Evolutionary conservation across 2,888 invertebrate genomes (phyloP), one percentile per base, ranked within the genome.

Genomic region (Miltochrista miniata): DNA sequence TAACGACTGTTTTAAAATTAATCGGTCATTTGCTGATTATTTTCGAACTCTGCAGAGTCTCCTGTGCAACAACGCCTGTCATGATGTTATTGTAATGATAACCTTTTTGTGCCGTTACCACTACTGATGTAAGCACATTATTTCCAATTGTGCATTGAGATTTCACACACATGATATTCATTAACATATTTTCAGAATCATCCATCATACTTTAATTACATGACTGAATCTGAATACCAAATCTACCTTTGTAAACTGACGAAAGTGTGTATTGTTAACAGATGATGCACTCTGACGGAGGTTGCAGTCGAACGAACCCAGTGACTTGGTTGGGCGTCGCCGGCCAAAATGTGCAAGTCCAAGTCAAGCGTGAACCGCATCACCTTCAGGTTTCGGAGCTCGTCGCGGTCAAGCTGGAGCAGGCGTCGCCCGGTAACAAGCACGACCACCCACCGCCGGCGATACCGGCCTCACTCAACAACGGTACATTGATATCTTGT

Each of bases 291-390:
- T 74, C 90, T 30, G 93, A 93, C 63, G 92, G 93, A 48, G 95
- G 95, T 1, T 95, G 95, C 79, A 95, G 95, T 76, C 89, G 95
- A 41, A 95, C 95, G 9, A 93, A 95, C 78, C 95, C 95, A 3
- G 93, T 95, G 54, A 93, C 94, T 51, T 95, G 94, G 94, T 79
- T 83, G 13, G 90, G 90, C 12, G 81, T 89, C 52, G 79, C 85
- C 7, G 90, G 89, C 42, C 83, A 87, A 72, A 88, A 88, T 70
- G 88, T 92, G 24, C 92, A 88, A 55, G 92, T 93, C 45, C 92
- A 93, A 68, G 94, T 95, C 51, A 95, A 95, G 77, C 92, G 95
- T 54, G 95, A 95, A 76, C 95, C 95, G 0, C 89, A 86, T 46
- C 88, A 87, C 61, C 65, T 90, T 61, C 92, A 88, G 93, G 92